Conservation (phyloP, 2,113 vertebrate genomes). For the Delphinus delphis region DNA sequence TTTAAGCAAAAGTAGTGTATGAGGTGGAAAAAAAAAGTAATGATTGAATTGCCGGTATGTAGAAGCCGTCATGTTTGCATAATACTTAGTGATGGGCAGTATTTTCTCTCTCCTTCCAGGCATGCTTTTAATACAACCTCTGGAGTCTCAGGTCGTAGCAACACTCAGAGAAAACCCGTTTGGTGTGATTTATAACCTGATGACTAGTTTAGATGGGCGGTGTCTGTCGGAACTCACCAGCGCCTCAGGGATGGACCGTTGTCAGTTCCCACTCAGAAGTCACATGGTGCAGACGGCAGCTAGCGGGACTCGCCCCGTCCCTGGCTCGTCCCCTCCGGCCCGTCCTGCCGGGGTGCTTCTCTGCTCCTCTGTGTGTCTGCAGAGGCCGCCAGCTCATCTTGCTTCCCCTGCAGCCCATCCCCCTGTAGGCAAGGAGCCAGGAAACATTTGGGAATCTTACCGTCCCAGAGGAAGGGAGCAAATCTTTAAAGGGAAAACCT, state of each 20-base stretch:
- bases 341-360: accelerated
- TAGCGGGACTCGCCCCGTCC: accelerated
- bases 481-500: not conserved
- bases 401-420: not conserved
- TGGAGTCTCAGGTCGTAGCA: not conserved
- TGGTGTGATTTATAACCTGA: accelerated
- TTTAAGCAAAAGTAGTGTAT: accelerated
- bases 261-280: not conserved
- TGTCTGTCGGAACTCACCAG: accelerated
- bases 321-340: accelerated
- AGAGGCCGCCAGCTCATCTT: not conserved
- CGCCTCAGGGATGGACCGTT: accelerated
- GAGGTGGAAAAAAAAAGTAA: not conserved
- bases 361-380: not conserved
- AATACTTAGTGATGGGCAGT: accelerated
- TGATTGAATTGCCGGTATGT: accelerated
- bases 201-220: not conserved
- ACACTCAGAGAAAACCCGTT: not conserved
- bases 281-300: accelerated
- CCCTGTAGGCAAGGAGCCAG: accelerated
- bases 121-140: not conserved
- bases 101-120: not conserved
- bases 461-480: not conserved
- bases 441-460: not conserved
- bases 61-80: accelerated